These are phyloP conservation scores for Tinea pellionella DNA, from an alignment of 2,888 invertebrate species.

Conservation along the genomic window DNA sequence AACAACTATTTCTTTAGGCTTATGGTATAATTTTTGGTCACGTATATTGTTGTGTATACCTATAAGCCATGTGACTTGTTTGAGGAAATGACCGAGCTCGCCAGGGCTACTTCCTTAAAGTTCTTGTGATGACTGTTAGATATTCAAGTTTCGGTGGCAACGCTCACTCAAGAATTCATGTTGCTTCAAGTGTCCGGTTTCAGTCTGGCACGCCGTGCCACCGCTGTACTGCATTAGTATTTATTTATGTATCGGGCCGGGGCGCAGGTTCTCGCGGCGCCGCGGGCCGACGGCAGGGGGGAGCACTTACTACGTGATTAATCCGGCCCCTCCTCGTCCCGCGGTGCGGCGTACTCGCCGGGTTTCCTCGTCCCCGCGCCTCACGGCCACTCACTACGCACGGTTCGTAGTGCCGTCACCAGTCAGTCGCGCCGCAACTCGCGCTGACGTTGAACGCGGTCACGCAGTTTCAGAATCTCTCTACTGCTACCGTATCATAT, in stretches of 20 bases:
- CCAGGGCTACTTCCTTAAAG: background rate
- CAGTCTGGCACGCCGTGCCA: slow-evolving; percentile 55
- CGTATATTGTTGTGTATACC: no score
- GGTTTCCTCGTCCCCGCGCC: slow-evolving; percentile 70
- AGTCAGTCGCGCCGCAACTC: slow-evolving; percentile 58
- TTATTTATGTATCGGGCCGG: slow-evolving; percentile 63
- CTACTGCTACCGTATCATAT: slow-evolving; percentile 43
- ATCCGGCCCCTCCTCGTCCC: slow-evolving; percentile 44
- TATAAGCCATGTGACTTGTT: no score
- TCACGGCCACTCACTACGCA: slow-evolving; percentile 69
- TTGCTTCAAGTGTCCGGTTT: slow-evolving; percentile 63
- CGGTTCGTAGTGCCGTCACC: slow-evolving; percentile 23
- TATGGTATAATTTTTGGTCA: no score
- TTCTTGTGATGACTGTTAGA: background rate
- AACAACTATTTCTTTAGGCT: no score
- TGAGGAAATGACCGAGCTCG: background rate
- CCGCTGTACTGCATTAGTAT: slow-evolving; percentile 58
- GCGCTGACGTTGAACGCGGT: slow-evolving; percentile 49
- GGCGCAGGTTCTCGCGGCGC: slow-evolving; percentile 53
- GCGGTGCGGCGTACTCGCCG: slow-evolving; percentile 60
- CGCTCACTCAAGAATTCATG: slow-evolving; percentile 58
- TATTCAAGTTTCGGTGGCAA: slow-evolving; percentile 37
- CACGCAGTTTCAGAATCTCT: background rate
- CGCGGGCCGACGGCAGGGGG: slow-evolving; percentile 38
- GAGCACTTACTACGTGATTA: slow-evolving; percentile 69